These are phyloP conservation scores for Tupaia tana DNA, from an alignment of 2,113 vertebrate genomes.

Conservation along the genomic window DNA sequence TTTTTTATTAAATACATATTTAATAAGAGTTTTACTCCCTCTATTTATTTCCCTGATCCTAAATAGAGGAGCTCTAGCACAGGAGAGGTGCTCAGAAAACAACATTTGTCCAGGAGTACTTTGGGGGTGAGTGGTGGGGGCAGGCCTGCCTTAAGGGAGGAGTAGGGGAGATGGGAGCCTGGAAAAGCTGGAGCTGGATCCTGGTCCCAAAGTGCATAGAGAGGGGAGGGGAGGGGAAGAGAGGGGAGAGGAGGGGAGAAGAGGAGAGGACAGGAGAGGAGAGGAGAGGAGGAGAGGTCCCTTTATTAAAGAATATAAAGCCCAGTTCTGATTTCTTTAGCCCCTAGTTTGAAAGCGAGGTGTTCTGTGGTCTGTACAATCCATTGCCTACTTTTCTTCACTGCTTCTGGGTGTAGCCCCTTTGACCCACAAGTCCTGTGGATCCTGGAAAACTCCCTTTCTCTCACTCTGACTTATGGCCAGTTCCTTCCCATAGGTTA, in stretches of 20 bases:
- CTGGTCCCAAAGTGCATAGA: neutral
- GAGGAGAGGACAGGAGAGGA: neutral
- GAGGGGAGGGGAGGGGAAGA: neutral
- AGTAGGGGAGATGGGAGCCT: neutral
- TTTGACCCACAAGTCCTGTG: neutral
- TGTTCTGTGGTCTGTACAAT: neutral
- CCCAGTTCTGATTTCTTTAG: neutral
- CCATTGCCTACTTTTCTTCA: neutral
- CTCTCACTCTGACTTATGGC: no score
- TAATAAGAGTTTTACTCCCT: neutral
- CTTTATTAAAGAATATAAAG: neutral
- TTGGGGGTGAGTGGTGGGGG: neutral
- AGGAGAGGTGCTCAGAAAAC: neutral
- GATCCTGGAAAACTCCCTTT: neutral
- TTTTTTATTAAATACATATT: conserved; percentile 11
- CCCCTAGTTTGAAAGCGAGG: neutral
- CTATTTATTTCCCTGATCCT: conserved; percentile 54
- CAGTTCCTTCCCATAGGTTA: neutral
- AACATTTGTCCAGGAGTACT: neutral
- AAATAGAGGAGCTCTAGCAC: conserved; percentile 8
- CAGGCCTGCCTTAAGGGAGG: neutral
- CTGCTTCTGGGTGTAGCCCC: neutral
- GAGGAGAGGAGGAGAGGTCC: neutral
- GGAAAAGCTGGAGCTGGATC: conserved; percentile 25
- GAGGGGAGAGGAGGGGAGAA: neutral